Conservation (phyloP, 2,797 vertebrate species). For the Mionectes olivaceus region DNA sequence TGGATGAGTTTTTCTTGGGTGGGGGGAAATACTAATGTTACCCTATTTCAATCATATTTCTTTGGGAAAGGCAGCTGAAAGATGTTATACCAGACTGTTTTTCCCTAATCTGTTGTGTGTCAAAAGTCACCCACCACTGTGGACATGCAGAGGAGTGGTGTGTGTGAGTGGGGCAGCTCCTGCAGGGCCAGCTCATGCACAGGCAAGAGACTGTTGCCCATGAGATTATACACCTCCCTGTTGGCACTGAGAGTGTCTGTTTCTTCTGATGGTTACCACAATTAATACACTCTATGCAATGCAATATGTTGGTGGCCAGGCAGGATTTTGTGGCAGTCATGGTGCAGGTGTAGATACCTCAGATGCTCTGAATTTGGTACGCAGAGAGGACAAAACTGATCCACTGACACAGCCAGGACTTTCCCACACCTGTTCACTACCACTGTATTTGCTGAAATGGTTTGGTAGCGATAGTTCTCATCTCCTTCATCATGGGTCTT, state of each 20-base stretch:
- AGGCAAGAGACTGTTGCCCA: rapidly evolving
- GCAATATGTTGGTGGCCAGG: not conserved
- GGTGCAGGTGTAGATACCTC: not conserved
- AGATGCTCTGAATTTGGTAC: not conserved
- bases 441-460: not conserved
- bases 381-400: not conserved
- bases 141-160: rapidly evolving
- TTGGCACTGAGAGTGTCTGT: not conserved
- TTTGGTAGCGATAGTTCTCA: not conserved
- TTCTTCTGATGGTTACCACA: not conserved
- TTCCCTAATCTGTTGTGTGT: not conserved
- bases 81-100: not conserved
- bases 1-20: not conserved
- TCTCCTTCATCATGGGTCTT: not conserved
- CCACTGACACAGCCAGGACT: not conserved
- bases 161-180: not conserved
- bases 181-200: not conserved
- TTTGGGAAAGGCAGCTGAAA: not conserved
- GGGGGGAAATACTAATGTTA: not conserved
- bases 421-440: not conserved
- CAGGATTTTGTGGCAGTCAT: not conserved
- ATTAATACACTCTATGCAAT: not conserved
- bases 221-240: rapidly evolving
- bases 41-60: not conserved
- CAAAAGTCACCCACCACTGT: rapidly evolving